phyloP scores from a whole-genome alignment of 53 echinoderm and acorn worm genomes.

The Temnopleurus reevesii region DNA sequence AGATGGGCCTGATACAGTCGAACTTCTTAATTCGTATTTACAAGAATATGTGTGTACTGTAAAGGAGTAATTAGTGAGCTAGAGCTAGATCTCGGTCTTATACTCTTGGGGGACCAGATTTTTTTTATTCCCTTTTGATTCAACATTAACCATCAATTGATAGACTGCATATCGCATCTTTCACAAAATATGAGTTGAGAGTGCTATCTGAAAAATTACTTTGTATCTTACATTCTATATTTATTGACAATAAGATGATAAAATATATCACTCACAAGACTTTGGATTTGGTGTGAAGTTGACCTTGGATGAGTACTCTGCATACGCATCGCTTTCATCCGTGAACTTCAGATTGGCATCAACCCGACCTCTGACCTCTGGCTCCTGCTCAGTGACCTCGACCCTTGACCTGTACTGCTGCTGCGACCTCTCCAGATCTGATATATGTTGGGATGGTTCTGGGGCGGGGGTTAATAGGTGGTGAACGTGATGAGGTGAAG shows the following conservation, averaged over 20 bases:
- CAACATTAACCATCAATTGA: too few species aligned
- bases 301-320: constrained; percentile 81
- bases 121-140: too few species aligned
- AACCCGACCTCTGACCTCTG: constrained; percentile 25
- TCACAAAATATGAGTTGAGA: too few species aligned
- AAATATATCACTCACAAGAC: neutral
- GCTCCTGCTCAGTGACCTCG: neutral
- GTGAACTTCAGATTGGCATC: constrained; percentile 62
- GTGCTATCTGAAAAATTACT: too few species aligned
- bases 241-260: neutral
- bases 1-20: too few species aligned
- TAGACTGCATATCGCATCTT: too few species aligned
- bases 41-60: too few species aligned
- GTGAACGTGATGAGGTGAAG: constrained; percentile 55
- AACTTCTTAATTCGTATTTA: too few species aligned
- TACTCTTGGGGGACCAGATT: too few species aligned
- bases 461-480: constrained; percentile 60
- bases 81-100: too few species aligned
- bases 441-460: constrained; percentile 61
- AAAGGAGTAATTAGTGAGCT: too few species aligned
- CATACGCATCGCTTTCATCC: constrained; percentile 87
- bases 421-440: constrained; percentile 53
- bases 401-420: constrained; percentile 41
- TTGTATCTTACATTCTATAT: too few species aligned
- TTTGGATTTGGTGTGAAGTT: constrained; percentile 92